These are phyloP conservation scores for Leptopterna dolabrata DNA, from an alignment of 2,888 invertebrate genomes.

Conservation along the genomic window DNA sequence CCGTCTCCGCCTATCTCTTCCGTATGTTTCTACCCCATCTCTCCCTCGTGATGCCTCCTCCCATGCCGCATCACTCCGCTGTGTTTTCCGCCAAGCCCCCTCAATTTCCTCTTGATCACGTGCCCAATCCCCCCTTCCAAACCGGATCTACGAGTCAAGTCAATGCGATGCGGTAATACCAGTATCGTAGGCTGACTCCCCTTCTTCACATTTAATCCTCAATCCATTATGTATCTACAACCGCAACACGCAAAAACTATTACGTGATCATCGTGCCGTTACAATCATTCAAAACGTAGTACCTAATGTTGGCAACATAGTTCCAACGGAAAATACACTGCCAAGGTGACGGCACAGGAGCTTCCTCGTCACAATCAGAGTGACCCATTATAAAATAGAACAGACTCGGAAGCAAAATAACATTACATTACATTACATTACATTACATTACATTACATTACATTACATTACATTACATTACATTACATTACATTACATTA, in stretches of 20 bases:
- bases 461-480: too few species aligned
- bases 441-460: too few species aligned
- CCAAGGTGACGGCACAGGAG: too few species aligned
- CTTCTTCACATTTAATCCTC: not conserved
- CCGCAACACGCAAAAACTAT: not conserved
- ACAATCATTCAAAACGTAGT: too few species aligned
- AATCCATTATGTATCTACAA: not conserved
- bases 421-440: too few species aligned
- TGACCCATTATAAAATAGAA: too few species aligned
- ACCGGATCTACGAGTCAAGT: not conserved
- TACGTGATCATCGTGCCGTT: not conserved
- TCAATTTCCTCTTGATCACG: conserved; percentile 33
- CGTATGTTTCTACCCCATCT: not conserved
- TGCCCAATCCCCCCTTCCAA: not conserved
- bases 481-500: too few species aligned
- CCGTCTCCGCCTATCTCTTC: not conserved
- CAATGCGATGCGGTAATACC: conserved; percentile 10
- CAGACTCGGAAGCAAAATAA: too few species aligned
- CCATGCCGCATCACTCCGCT: not conserved
- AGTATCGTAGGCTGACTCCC: not conserved
- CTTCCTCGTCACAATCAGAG: too few species aligned
- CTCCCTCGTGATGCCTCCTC: not conserved
- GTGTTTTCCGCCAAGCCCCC: conserved; percentile 1
- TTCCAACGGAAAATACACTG: too few species aligned
- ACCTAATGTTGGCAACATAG: too few species aligned